Conservation (phyloP, 1,140 invertebrate genomes). For the Megalopta genalis region DNA sequence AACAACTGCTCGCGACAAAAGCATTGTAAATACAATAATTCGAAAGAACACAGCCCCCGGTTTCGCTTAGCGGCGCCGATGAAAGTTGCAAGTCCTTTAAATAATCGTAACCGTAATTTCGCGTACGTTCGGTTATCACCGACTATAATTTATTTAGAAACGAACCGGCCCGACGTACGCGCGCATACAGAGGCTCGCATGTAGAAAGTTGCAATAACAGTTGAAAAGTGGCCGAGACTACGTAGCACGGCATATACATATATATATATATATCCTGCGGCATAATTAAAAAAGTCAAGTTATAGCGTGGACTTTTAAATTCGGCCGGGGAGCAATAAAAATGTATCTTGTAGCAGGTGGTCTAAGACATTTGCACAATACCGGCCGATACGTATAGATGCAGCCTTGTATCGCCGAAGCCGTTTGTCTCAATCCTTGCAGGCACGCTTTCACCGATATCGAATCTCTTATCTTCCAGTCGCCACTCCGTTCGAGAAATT, state of each 20-base stretch:
- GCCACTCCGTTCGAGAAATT: conserved; percentile 5
- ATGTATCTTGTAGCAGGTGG: conserved; percentile 45
- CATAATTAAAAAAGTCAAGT: conserved; percentile 7
- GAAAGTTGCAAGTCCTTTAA: too few relatives aligned
- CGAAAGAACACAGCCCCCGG: too few relatives aligned
- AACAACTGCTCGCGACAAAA: too few relatives aligned
- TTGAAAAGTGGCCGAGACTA: background rate
- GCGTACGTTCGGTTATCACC: background rate
- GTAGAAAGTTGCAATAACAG: background rate
- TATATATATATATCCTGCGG: background rate
- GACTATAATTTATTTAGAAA: background rate
- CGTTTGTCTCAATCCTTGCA: conserved; percentile 42
- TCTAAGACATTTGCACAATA: conserved; percentile 41
- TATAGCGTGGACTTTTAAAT: background rate
- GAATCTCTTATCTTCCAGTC: conserved; percentile 30
- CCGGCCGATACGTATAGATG: conserved; percentile 8
- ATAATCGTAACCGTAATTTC: too few relatives aligned
- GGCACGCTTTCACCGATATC: conserved; percentile 42
- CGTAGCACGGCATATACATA: too few relatives aligned
- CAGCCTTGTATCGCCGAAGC: background rate
- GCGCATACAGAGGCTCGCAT: too few relatives aligned
- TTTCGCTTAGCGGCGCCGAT: too few relatives aligned
- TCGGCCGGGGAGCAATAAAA: conserved; percentile 28
- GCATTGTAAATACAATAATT: too few relatives aligned
- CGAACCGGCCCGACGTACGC: too few relatives aligned